Conservation (phyloP, 2,888 invertebrate genomes). For the Lissocephala sabroskyi region DNA sequence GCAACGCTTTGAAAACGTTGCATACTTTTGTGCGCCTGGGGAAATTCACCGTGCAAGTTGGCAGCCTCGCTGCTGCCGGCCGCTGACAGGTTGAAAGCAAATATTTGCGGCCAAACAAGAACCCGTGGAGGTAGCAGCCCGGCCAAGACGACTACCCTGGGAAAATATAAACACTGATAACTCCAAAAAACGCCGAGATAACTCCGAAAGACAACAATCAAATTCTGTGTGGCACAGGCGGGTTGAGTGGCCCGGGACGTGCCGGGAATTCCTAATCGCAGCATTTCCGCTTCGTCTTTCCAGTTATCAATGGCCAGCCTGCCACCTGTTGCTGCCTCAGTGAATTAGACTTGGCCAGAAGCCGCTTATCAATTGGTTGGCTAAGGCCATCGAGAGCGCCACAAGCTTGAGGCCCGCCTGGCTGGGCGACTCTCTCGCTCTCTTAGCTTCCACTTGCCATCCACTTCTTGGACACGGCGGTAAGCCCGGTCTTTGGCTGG, state of each 20-base stretch:
- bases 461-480: conserved; percentile 29
- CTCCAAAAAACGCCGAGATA: no score
- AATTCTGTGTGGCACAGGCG: no score
- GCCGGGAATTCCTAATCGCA: conserved; percentile 50
- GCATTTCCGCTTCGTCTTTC: conserved; percentile 52
- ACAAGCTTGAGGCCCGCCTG: not conserved
- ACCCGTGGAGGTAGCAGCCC: no score
- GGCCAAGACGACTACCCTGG: no score
- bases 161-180: no score
- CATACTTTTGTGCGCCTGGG: conserved; percentile 26
- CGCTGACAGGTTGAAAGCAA: no score
- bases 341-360: conserved; percentile 26
- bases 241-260: no score
- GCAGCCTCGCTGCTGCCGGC: conserved; percentile 13
- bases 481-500: conserved; percentile 30
- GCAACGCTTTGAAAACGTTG: not conserved
- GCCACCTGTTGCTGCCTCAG: no score
- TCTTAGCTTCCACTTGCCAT: conserved; percentile 43
- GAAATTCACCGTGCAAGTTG: conserved; percentile 11
- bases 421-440: conserved; percentile 11
- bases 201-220: no score
- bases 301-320: no score
- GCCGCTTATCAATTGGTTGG: conserved; percentile 38
- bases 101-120: no score
- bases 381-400: not conserved